Percentiles rank a stretch among this genome's conserved stretches.
Conservation (phyloP, 2,113 vertebrate species). For the Mustelus asterias region DNA sequence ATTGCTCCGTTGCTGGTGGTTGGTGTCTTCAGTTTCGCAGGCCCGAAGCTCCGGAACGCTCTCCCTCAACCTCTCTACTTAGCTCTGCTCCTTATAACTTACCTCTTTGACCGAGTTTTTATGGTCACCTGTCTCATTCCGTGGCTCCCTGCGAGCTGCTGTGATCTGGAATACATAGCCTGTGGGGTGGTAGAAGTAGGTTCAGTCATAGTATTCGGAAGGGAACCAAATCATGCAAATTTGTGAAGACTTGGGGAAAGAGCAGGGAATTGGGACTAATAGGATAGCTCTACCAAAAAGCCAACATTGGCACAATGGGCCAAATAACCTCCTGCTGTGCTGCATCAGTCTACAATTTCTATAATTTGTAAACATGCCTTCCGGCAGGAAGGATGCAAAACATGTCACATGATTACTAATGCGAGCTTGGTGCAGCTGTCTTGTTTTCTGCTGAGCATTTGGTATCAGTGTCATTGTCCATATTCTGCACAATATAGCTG, state of each 20-base stretch:
- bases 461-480: not conserved
- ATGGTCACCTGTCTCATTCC: not conserved
- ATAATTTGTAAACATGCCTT: not conserved
- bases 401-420: not conserved
- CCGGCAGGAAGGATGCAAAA: not conserved
- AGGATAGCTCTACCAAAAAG: not conserved
- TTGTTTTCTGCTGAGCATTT: conserved; percentile 4
- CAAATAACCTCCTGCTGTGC: not conserved
- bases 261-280: not conserved
- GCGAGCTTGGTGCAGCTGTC: not conserved
- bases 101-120: not conserved
- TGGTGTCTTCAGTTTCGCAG: not conserved
- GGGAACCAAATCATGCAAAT: not conserved
- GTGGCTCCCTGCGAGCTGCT: not conserved
- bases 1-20: no score
- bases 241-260: not conserved
- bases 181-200: not conserved
- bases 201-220: not conserved
- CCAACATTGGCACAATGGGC: not conserved
- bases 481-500: not conserved
- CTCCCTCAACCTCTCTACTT: no score
- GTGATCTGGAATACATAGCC: not conserved
- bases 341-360: not conserved
- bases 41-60: not conserved
- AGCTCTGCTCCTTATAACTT: not conserved